phyloP scores from a whole-genome alignment of 2,113 vertebrate genomes.

The Oryzias woworae region DNA sequence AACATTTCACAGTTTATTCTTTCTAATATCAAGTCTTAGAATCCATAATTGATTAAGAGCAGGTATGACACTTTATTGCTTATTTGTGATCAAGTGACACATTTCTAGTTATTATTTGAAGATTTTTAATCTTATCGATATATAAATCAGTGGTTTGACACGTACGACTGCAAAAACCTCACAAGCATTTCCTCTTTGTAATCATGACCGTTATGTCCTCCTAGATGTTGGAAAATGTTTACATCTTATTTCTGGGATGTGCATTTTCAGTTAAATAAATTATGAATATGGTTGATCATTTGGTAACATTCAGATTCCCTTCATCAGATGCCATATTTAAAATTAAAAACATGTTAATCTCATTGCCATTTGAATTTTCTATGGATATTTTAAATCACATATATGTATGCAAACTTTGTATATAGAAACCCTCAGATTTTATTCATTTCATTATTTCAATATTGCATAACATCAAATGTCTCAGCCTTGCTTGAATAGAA shows the following conservation, averaged over 20 bases:
- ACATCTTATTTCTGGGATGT: constrained; percentile 46
- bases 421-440: constrained; percentile 61
- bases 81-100: constrained; percentile 14
- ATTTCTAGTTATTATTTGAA: constrained; percentile 19
- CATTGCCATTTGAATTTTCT: constrained; percentile 81
- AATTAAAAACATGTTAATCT: constrained; percentile 67
- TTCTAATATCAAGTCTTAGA: no score
- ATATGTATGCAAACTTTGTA: constrained; percentile 63
- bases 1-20: no score
- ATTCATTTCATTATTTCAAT: constrained; percentile 58
- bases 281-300: constrained; percentile 46
- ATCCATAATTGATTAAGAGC: no score
- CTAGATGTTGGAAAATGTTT: constrained; percentile 49
- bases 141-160: constrained; percentile 16
- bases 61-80: constrained; percentile 2
- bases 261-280: constrained; percentile 36
- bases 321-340: constrained; percentile 83
- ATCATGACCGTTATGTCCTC: constrained; percentile 31
- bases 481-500: constrained; percentile 75
- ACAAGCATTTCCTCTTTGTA: constrained; percentile 46
- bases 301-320: constrained; percentile 66
- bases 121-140: constrained; percentile 9
- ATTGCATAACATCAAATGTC: constrained; percentile 55
- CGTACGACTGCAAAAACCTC: constrained; percentile 32
- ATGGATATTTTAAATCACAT: constrained; percentile 6